phyloP scores from a whole-genome alignment of 2,888 invertebrate species.

The Lacanobia wlatinum region DNA sequence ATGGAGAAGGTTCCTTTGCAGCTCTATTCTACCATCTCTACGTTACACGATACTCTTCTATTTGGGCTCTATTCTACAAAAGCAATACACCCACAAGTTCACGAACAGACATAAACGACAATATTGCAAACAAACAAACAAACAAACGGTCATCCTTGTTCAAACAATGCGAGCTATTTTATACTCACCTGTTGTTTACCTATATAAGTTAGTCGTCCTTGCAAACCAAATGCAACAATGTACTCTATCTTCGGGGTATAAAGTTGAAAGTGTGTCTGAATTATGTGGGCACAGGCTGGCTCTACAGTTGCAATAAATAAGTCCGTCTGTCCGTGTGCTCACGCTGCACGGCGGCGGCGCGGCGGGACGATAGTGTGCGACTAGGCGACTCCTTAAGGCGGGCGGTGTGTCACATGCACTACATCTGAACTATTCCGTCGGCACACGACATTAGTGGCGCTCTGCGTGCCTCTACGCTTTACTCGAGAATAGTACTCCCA shows the following conservation, averaged over 20 bases:
- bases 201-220: constrained; percentile 38
- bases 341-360: constrained; percentile 47
- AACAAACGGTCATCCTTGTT: constrained; percentile 49
- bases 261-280: constrained; percentile 12
- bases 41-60: neutral
- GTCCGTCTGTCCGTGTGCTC: constrained; percentile 54
- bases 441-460: constrained; percentile 37
- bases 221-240: neutral
- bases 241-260: constrained; percentile 21
- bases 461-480: constrained; percentile 18
- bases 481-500: neutral
- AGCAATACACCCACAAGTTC: constrained; percentile 9
- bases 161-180: constrained; percentile 61
- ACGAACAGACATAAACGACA: constrained; percentile 16
- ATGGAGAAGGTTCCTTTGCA: too few relatives aligned
- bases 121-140: constrained; percentile 30
- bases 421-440: constrained; percentile 39
- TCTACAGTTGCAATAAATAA: constrained; percentile 67
- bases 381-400: constrained; percentile 57
- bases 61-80: constrained; percentile 3
- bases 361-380: constrained; percentile 47
- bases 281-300: constrained; percentile 21
- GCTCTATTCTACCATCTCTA: neutral
- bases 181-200: constrained; percentile 53
- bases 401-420: constrained; percentile 66